Base-by-base conservation (phyloP, 2,797 vertebrate genomes). In the Paguma larvata region DNA sequence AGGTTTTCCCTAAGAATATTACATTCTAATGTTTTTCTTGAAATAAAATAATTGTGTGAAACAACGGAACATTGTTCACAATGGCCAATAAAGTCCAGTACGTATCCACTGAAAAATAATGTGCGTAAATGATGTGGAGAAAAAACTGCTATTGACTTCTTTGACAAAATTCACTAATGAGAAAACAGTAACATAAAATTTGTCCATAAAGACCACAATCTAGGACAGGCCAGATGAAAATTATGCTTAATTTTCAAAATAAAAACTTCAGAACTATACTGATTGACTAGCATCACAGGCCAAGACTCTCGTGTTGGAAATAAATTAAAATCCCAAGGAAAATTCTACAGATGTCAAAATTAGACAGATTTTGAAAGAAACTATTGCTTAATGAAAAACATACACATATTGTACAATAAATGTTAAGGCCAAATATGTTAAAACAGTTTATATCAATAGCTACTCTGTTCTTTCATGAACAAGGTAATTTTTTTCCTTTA, bases 241-340 rank as follows among this genome's bases (percentile, higher is more conserved):
- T 56, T 88, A 62, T 84, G 7, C 19, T 92, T 94, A 82, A 75
- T 82, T 18, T 75, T 94, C 73, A 87, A 95, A 95, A 91, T 75
- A 68, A 88, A 78, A n/a, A 48, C 1, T 83, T 32, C 87, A 75
- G 13, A 62, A 21, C 9, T 78, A 14, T 59, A 59, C 34, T 65
- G 32, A 15, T 67, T 77, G 25, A 12, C 2, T 48, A 94, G 46
- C 25, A 85, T 23, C 38, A 70, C 1, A 85, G 12, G 30, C 13
- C 10, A 83, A 94, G 21, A 80, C 6, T 59, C 11, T 23, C n/a
- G 13, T 34, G 1, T 78, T 93, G 41, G 34, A 68, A 93, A 80
- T 41, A 90, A 73, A 44, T 68, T 68, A 84, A 95, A 85, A 79
- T 44, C 10, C 13, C 32, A 59, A 59, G 11, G 3, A 38, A 91